phyloP scores from a whole-genome alignment of 2,888 invertebrate species.

The Parascotia fuliginaria region DNA sequence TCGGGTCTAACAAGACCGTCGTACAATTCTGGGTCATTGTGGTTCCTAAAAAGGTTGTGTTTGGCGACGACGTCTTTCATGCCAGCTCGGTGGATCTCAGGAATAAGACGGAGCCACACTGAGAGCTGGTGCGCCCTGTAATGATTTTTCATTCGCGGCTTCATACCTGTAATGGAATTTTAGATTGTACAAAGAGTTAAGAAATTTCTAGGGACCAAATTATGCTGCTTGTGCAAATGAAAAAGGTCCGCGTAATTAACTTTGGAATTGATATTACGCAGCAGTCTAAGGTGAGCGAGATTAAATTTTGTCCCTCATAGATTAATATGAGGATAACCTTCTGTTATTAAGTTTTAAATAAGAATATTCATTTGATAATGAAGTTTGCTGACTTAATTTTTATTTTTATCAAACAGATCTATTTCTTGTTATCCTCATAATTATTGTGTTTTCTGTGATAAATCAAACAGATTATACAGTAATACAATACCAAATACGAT shows the following conservation, averaged over 20 bases:
- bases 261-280: slow-evolving; percentile 54
- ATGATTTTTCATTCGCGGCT: slow-evolving; percentile 96
- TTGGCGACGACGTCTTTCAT: slow-evolving; percentile 95
- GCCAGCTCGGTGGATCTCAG: slow-evolving; percentile 94
- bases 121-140: slow-evolving; percentile 97
- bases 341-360: slow-evolving; percentile 19
- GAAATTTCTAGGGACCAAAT: no score
- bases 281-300: slow-evolving; percentile 44
- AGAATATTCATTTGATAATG: slow-evolving; percentile 1
- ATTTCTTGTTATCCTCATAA: neutral
- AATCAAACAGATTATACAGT: neutral
- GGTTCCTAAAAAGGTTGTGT: slow-evolving; percentile 95
- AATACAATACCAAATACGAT: neutral
- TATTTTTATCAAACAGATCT: neutral
- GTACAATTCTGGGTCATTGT: slow-evolving; percentile 95
- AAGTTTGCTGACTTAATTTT: no score
- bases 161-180: slow-evolving; percentile 90
- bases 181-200: slow-evolving; percentile 58
- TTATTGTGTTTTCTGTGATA: neutral
- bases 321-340: slow-evolving; percentile 30
- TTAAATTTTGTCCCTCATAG: slow-evolving; percentile 48
- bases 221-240: slow-evolving; percentile 41
- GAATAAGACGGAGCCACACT: slow-evolving; percentile 97
- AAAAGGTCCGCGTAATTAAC: slow-evolving; percentile 60
- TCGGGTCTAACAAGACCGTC: slow-evolving; percentile 95